phyloP scores from a whole-genome alignment of 1,140 invertebrate species.

The Vollenhovia emeryi region DNA sequence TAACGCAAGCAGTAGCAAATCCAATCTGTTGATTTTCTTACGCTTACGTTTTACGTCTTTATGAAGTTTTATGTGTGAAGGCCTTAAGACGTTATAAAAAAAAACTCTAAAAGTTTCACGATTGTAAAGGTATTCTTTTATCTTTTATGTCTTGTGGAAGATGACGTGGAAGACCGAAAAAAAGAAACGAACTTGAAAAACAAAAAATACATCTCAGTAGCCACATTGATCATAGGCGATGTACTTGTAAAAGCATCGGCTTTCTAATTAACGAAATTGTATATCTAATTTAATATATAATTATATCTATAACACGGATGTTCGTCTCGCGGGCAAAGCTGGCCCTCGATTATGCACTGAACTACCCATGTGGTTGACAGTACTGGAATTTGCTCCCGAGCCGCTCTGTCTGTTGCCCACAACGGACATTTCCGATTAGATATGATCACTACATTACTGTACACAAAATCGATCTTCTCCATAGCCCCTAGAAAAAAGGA shows the following conservation, averaged over 20 bases:
- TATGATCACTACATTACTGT: slow-evolving; percentile 84
- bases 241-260: slow-evolving; percentile 22
- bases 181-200: neutral
- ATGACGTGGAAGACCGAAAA: neutral
- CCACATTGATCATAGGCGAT: neutral
- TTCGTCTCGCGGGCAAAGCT: slow-evolving; percentile 79
- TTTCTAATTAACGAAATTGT: neutral
- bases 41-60: too few species aligned
- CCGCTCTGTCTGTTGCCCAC: slow-evolving; percentile 86
- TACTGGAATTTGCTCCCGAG: slow-evolving; percentile 85
- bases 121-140: neutral
- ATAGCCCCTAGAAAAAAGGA: slow-evolving; percentile 75
- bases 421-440: slow-evolving; percentile 86
- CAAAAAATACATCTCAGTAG: neutral
- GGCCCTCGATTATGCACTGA: slow-evolving; percentile 87
- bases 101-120: neutral
- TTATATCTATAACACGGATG: slow-evolving; percentile 76
- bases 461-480: slow-evolving; percentile 74
- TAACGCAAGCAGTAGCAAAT: too few species aligned
- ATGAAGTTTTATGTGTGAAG: too few species aligned
- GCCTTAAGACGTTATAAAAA: neutral
- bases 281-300: slow-evolving; percentile 66
- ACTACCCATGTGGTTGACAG: slow-evolving; percentile 87
- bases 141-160: neutral
- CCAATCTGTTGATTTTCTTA: too few species aligned